phyloP scores from a whole-genome alignment of 2,888 invertebrate species.

The Chrysotoxum bicinctum region DNA sequence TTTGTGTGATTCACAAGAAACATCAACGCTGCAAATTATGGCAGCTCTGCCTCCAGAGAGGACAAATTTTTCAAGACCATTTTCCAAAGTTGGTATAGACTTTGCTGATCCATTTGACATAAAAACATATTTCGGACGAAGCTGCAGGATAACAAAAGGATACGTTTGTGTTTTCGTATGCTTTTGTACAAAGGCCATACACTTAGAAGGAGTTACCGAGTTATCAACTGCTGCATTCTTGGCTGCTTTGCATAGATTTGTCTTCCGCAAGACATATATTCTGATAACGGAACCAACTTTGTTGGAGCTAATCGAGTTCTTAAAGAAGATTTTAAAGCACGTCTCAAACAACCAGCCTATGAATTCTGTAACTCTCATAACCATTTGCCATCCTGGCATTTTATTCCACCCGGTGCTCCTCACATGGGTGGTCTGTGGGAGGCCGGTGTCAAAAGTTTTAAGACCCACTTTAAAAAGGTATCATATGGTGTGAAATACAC shows the following conservation, averaged over 20 bases:
- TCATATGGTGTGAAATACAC: neutral
- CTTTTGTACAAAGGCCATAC: no score
- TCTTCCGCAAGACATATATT: slow-evolving; percentile 46
- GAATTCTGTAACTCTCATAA: neutral
- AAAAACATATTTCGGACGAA: no score
- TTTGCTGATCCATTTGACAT: no score
- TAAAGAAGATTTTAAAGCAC: neutral
- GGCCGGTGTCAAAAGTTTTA: no score
- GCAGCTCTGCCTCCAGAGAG: no score
- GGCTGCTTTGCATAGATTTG: neutral
- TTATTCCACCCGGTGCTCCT: slow-evolving; percentile 1
- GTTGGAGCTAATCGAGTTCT: slow-evolving; percentile 4
- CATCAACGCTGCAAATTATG: neutral
- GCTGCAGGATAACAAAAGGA: neutral
- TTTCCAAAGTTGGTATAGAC: no score
- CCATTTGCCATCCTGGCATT: neutral
- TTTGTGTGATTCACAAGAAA: slow-evolving; percentile 43
- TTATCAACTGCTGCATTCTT: slow-evolving; percentile 54
- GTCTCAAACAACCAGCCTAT: neutral
- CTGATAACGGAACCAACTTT: slow-evolving; percentile 55
- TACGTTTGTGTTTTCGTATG: no score
- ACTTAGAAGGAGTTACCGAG: no score
- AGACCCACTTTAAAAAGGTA: neutral
- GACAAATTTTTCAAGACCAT: no score
- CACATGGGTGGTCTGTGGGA: no score